Evolutionary conservation across 2,888 invertebrate species (phyloP), one percentile per base, ranked within the genome.

Genomic region (Ischnus inquisitorius): DNA sequence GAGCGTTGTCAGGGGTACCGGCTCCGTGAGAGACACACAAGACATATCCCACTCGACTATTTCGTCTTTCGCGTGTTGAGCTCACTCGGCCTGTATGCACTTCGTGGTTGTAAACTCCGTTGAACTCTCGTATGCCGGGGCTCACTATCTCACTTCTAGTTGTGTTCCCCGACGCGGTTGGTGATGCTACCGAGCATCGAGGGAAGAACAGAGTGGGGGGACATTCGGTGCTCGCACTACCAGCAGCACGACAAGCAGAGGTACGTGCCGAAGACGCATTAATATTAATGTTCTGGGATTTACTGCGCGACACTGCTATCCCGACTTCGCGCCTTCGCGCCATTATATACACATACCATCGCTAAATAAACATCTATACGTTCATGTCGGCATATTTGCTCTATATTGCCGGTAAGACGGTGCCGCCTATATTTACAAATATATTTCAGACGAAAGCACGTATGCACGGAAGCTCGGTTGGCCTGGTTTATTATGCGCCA

Each of bases 241-340:
- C 54, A 69, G 76, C 64, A 28, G 77, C 71, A 67, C 34, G 78
- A 48, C 64, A 65, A 69, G 69, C 75, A 74, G 79, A 85, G 79
- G 87, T 87, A 88, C 88, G 89, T 90, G 89, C 90, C 92, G 89
- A 91, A 92, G 92, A 89, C 87, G 88, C 91, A 92, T 92, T 92
- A 92, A 92, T 92, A 92, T 92, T 92, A 92, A 92, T 92, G 91
- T 88, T 87, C 87, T 86, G 89, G 90, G 91, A 91, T 92, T 92
- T 91, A 91, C 90, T 87, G 80, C 88, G 89, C 89, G 90, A 91
- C 90, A 89, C 86, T 82, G 68, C 77, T 86, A 87, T 85, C 82
- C 48, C 81, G 80, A 84, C 74, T 74, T 81, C 81, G 57, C 81
- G 69, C 46, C 74, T 78, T 65, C 39, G 54, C 39, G 54, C 74